A percentile compares a stretch with the other conserved stretches of the same genome.
Conservation (phyloP, 2,797 vertebrate genomes). For the Aphelocoma californica region DNA sequence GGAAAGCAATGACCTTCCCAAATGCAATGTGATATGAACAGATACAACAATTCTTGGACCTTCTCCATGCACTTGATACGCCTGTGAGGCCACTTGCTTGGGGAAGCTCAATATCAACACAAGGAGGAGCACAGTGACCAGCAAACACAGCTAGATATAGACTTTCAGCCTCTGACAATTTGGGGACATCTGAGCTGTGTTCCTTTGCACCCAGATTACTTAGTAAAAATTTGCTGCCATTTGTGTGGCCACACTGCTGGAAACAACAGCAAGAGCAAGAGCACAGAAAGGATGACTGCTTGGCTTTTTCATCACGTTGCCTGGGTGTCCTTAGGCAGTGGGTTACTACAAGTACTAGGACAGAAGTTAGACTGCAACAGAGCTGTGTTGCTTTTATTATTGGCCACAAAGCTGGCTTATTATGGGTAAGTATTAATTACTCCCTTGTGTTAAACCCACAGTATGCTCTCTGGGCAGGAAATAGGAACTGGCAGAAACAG, state of each 20-base stretch:
- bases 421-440: neutral
- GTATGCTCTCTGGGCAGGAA: neutral
- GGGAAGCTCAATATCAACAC: neutral
- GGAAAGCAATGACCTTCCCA: neutral
- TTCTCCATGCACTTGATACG: neutral
- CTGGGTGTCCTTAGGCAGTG: neutral
- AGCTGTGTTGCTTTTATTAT: neutral
- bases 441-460: neutral
- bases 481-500: neutral
- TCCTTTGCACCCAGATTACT: neutral
- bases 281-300: neutral
- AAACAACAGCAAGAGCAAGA: neutral
- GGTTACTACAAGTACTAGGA: neutral
- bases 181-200: neutral
- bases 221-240: neutral
- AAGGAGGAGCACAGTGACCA: neutral
- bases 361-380: neutral
- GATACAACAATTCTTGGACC: neutral
- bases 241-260: neutral
- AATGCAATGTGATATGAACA: neutral
- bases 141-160: neutral
- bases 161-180: neutral
- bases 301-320: fast-evolving
- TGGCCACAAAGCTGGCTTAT: neutral
- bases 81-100: neutral